phyloP scores from a whole-genome alignment of 2,888 invertebrate genomes.

The Drosophila kokeensis region DNA sequence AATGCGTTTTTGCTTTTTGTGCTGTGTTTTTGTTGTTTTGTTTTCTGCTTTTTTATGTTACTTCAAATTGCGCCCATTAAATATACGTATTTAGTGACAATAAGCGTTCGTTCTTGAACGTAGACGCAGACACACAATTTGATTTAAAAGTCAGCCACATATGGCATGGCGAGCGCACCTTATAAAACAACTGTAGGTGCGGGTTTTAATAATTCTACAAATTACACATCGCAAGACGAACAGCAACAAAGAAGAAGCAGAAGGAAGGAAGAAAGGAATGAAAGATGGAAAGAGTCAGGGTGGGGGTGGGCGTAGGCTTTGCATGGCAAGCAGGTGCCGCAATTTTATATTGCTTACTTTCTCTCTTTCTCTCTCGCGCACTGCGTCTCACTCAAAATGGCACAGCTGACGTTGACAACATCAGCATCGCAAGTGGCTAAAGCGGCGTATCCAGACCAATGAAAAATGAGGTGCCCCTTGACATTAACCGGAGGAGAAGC shows the following conservation, averaged over 20 bases:
- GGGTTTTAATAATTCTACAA: slow-evolving; percentile 47
- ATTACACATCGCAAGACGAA: slow-evolving; percentile 21
- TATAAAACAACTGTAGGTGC: slow-evolving; percentile 34
- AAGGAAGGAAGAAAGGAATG: neutral
- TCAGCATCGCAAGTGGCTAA: slow-evolving; percentile 39
- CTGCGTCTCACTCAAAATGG: slow-evolving; percentile 29
- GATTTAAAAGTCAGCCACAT: slow-evolving; percentile 21
- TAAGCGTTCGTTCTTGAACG: slow-evolving; percentile 20
- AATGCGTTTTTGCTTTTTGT: slow-evolving; percentile 11
- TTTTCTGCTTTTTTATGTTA: neutral
- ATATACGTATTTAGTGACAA: slow-evolving; percentile 10
- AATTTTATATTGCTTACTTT: slow-evolving; percentile 37
- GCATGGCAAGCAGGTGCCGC: slow-evolving; percentile 35
- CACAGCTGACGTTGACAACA: slow-evolving; percentile 62
- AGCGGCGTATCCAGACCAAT: slow-evolving; percentile 26
- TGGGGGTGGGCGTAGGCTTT: slow-evolving; percentile 1
- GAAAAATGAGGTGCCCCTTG: slow-evolving; percentile 10
- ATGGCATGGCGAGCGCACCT: slow-evolving; percentile 33
- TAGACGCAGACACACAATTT: neutral
- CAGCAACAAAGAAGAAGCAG: slow-evolving; percentile 5
- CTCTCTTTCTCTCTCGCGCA: neutral
- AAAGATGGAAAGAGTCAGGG: neutral
- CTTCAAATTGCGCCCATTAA: slow-evolving; percentile 27
- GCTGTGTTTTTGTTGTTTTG: neutral
- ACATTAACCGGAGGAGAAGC: slow-evolving; percentile 3